Conservation (phyloP, 2,113 vertebrate species). For the Pitta sordida region DNA sequence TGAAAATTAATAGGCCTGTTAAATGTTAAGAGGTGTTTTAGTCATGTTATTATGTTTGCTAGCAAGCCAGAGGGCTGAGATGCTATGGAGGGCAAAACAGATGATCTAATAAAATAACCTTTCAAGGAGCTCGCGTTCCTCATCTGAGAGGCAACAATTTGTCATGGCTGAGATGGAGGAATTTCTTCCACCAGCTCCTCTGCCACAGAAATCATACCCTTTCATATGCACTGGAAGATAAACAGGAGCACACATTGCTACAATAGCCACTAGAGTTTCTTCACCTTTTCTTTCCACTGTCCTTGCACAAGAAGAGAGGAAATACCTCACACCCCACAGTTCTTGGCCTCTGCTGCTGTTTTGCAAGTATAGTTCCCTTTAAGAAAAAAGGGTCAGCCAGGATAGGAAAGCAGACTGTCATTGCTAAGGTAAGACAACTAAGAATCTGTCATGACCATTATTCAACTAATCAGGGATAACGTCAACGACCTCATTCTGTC, state of each 20-base stretch:
- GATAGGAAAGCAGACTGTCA: conserved; percentile 9
- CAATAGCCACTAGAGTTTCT: background rate
- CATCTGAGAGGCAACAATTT: background rate
- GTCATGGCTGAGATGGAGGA: background rate
- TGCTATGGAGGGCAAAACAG: background rate
- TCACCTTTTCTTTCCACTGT: background rate
- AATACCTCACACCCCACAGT: background rate
- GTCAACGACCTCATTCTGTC: conserved; percentile 59
- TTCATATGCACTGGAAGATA: accelerated
- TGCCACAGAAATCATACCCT: background rate
- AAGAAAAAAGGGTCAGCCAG: background rate
- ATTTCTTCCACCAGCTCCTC: background rate
- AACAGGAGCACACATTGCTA: background rate
- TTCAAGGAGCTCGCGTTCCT: background rate
- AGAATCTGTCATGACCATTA: conserved; percentile 51
- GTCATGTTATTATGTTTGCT: background rate
- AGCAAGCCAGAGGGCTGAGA: background rate
- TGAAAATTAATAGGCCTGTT: conserved; percentile 41
- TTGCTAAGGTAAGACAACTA: background rate
- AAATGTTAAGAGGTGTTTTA: conserved; percentile 41
- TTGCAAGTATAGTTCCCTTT: background rate
- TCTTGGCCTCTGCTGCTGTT: background rate
- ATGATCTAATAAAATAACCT: background rate
- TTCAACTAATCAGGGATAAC: conserved; percentile 61
- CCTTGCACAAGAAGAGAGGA: background rate